Base-by-base conservation (phyloP, 2,113 vertebrate species). In the Paramormyrops kingsleyae region DNA sequence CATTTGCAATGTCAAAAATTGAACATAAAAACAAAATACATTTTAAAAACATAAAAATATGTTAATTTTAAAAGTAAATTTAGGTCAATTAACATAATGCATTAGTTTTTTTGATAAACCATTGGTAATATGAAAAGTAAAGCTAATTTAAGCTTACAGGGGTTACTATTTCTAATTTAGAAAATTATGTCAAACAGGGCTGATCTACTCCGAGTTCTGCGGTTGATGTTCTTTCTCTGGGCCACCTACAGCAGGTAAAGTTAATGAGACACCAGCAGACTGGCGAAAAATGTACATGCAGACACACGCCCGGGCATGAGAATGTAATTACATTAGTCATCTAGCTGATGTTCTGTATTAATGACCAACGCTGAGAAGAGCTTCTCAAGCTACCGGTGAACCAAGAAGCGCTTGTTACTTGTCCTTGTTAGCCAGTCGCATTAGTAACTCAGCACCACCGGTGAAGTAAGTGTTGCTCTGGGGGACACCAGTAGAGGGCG, bases 301-400 rank as follows among this genome's bases (percentile, higher is more conserved):
- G 3, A 31, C n/a, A 84, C 46, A 49, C 91, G 24, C 1, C 94
- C 96, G 70, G 4, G 62, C 62, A 66, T 31, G 62, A 66, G 95
- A 97, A 95, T 91, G 89, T 19, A 74, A 44, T 47, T 12, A 10
- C n/a, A 31, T 66, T 31, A 66, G 62, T 66, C 62, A 31, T 31
- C 47, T 19, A 95, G 92, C 87, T 24, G 46, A 42, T 17, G 83
- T 10, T 8, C 39, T 2, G 42, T 39, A 49, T 47, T 84, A n/a
- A n/a, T 24, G 44, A 8, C 21, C 46, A 47, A 44, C 44, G 83
- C 83, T 84, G 19, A 21, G 47, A 85, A 49, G 12, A 46, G 83
- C 83, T 44, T 44, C 39, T 46, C 39, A 19, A 44, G 19, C 44
- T 46, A 21, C 21, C 39, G 0, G 21, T 47, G 21, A 47, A 39